Percentiles rank a stretch among this genome's conserved stretches.
Evolutionary conservation across 2,113 vertebrate genomes (phyloP).

Genomic region (Ploceus nigricollis): DNA sequence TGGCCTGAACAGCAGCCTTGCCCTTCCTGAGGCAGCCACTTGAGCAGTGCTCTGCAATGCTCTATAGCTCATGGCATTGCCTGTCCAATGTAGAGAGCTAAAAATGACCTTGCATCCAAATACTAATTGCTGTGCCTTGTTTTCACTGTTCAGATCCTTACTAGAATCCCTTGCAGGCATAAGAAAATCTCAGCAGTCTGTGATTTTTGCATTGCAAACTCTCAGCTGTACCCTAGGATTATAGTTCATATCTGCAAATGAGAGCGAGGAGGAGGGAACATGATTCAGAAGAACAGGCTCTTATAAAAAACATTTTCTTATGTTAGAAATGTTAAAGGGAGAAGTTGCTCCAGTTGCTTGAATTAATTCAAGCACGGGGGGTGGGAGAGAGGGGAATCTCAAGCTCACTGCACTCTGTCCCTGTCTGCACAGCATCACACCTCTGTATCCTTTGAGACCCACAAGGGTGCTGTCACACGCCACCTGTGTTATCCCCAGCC

Average conservation of each 20-base stretch:
- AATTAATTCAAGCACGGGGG: fast-evolving
- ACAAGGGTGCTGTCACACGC: not conserved
- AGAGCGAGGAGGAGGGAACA: not conserved
- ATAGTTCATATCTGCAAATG: not conserved
- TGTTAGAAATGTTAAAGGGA: not conserved
- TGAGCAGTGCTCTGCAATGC: not conserved
- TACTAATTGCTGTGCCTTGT: not conserved
- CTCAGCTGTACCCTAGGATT: not conserved
- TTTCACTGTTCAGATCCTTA: not conserved
- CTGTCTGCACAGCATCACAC: not conserved
- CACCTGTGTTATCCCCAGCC: too few relatives aligned
- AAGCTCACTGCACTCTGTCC: not conserved
- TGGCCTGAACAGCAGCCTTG: not conserved
- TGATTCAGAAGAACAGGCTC: not conserved
- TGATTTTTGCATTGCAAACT: not conserved
- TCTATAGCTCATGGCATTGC: not conserved
- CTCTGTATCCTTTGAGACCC: not conserved
- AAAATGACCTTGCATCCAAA: not conserved
- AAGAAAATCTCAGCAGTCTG: not conserved
- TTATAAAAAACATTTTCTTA: not conserved
- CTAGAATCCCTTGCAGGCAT: not conserved
- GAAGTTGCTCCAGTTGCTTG: not conserved
- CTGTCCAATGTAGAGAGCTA: not conserved
- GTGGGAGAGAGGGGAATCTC: fast-evolving
- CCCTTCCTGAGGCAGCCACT: not conserved